A percentile compares a stretch with the other conserved stretches of the same genome.
Conservation (phyloP, 2,797 vertebrate species). For the Scyliorhinus canicula region DNA sequence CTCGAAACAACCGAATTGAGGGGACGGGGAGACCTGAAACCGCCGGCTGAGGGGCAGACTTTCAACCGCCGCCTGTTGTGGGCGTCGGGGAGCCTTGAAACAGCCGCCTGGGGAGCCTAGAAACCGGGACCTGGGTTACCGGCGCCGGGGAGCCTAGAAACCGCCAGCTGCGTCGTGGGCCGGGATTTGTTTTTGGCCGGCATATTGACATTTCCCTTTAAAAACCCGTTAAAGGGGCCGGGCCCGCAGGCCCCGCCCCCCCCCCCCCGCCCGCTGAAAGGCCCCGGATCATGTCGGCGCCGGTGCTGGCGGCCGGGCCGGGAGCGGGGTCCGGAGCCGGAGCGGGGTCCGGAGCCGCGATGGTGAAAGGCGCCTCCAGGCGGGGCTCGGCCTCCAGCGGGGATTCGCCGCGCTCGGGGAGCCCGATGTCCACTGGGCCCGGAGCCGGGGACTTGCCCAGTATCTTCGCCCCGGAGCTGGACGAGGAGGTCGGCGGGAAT, state of each 20-base stretch:
- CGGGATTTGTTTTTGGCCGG: slow-evolving; percentile 42
- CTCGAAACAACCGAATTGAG: slow-evolving; percentile 37
- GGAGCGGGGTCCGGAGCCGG: too few species aligned
- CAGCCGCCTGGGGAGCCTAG: rapidly evolving
- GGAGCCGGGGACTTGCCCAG: slow-evolving; percentile 74
- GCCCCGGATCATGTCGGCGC: background rate
- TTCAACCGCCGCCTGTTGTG: slow-evolving; percentile 38
- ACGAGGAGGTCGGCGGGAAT: background rate
- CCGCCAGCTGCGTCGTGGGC: background rate
- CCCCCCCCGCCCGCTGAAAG: background rate
- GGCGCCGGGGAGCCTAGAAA: background rate
- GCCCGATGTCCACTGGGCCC: slow-evolving; percentile 39
- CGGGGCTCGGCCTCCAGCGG: background rate
- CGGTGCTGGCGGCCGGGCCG: background rate
- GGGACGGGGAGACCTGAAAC: background rate
- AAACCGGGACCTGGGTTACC: too few species aligned
- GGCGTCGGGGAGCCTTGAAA: background rate
- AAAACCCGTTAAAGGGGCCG: background rate
- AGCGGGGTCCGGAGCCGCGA: background rate
- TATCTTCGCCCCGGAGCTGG: slow-evolving; percentile 80
- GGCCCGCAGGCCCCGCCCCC: background rate
- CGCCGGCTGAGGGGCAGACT: background rate
- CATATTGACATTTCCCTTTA: slow-evolving; percentile 35
- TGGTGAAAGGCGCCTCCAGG: background rate
- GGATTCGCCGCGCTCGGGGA: slow-evolving; percentile 45